A percentile compares a stretch with the other conserved stretches of the same genome.
Evolutionary conservation across 2,797 vertebrate genomes (phyloP).

Genomic region (Scarus forsteni): DNA sequence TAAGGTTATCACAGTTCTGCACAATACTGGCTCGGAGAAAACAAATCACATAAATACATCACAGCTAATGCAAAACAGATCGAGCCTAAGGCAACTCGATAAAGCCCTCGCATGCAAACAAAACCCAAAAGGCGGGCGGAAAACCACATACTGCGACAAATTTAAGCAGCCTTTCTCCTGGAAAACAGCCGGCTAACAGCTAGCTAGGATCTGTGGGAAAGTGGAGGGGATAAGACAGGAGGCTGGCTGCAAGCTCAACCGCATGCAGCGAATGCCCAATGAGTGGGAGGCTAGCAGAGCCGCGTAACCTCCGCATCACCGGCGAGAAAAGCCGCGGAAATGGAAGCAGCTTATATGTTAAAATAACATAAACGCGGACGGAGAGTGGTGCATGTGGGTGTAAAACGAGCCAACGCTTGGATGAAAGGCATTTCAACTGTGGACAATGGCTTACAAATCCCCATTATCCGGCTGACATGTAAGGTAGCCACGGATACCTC

Average conservation of each 20-base stretch:
- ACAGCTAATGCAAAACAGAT: slow-evolving; percentile 22
- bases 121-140: slow-evolving; percentile 6
- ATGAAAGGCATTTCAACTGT: neutral
- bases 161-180: slow-evolving; percentile 35
- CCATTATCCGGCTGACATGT: neutral
- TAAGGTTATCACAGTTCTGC: too few species aligned
- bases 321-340: slow-evolving; percentile 77
- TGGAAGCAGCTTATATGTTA: slow-evolving; percentile 58
- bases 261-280: slow-evolving; percentile 64
- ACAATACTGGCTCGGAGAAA: slow-evolving; percentile 6
- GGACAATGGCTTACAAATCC: neutral
- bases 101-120: slow-evolving; percentile 15
- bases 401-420: neutral
- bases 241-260: slow-evolving; percentile 44
- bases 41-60: neutral
- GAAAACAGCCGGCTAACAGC: slow-evolving; percentile 35
- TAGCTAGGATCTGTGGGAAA: slow-evolving; percentile 36
- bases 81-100: slow-evolving; percentile 5
- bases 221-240: slow-evolving; percentile 31
- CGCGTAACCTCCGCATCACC: slow-evolving; percentile 64
- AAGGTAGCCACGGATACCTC: neutral
- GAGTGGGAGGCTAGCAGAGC: slow-evolving; percentile 51
- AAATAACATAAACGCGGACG: neutral
- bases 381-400: slow-evolving; percentile 5
- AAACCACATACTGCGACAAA: slow-evolving; percentile 45